Base-by-base conservation (phyloP, 2,113 vertebrate species). In the Tonatia bakeri region DNA sequence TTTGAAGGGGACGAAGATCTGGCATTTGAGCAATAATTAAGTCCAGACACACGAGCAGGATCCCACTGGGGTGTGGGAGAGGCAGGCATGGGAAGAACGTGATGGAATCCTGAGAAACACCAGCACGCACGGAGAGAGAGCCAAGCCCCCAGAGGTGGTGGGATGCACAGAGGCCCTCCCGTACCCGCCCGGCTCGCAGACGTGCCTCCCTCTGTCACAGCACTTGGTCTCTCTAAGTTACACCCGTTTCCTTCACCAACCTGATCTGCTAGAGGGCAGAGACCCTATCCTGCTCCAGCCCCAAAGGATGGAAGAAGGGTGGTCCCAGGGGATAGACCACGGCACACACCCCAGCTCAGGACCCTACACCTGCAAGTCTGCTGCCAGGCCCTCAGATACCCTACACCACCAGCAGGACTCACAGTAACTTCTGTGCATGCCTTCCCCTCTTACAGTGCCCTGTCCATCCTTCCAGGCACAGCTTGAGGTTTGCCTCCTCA, bases 361-460 rank as follows among this genome's bases (percentile, higher is more conserved):
- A 47, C 64, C 17, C 31, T 1, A 4, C 45, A 22, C 38, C 45
- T 4, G 31, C 33, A 40, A 2, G 3, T 22, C 79, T 40, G 82
- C 69, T 50, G 50, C 61, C 38, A 36, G 69, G 11, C 36, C 75
- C 61, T 38, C 1, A 0, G 65, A 3, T 56, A 28, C 4, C 13
- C 5, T 65, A 16, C 50, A 22, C 52, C 73, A 31, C 11, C 81
- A 40, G 7, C 64, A 14, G 10, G 80, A 10, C 14, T 13, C 7
- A 1, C n/a, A 36, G 36, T 38, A 33, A 38, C 45, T 17, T 8
- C 8, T 1, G 69, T 3, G 9, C 1, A 0, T 31, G 79, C 28
- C 26, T 12, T 45, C 87, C 52, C 45, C 7, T 13, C 50, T 70
- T 36, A 64, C 38, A 17, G 64, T 13, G 16, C 15, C 59, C 69